Conservation (phyloP, 1,140 invertebrate genomes). For the Bursaphelenchus mucronatus region DNA sequence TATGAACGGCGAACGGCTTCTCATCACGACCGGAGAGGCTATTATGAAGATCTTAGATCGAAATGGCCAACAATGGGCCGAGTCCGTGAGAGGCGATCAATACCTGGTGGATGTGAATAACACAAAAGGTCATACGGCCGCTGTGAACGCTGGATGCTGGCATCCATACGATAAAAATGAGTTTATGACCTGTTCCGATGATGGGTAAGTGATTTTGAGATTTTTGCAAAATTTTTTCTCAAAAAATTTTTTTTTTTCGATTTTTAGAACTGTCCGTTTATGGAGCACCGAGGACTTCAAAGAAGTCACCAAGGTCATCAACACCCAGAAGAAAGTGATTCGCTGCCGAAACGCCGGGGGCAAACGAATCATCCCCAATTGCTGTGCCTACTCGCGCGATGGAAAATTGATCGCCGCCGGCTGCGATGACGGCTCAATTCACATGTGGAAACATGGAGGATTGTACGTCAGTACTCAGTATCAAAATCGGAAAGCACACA, state of each 20-base stretch:
- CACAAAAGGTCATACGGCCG: slow-evolving; percentile 91
- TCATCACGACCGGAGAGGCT: slow-evolving; percentile 81
- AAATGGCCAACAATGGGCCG: slow-evolving; percentile 88
- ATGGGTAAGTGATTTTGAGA: slow-evolving; percentile 65
- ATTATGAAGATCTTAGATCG: slow-evolving; percentile 85
- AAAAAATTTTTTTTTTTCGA: slow-evolving; percentile 7
- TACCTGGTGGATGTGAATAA: slow-evolving; percentile 87
- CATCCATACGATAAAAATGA: slow-evolving; percentile 84
- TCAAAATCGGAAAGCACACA: slow-evolving; percentile 75
- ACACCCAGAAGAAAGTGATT: slow-evolving; percentile 75
- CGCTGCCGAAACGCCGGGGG: slow-evolving; percentile 83
- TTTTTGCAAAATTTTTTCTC: slow-evolving; percentile 16
- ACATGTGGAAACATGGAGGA: slow-evolving; percentile 89
- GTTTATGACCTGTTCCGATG: slow-evolving; percentile 87
- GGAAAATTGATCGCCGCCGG: slow-evolving; percentile 82
- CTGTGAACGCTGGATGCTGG: slow-evolving; percentile 84
- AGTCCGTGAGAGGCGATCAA: slow-evolving; percentile 91
- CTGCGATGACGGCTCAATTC: slow-evolving; percentile 90
- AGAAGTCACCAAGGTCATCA: slow-evolving; percentile 64
- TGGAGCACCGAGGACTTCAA: slow-evolving; percentile 76
- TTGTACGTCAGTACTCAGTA: slow-evolving; percentile 71
- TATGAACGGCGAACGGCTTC: slow-evolving; percentile 83
- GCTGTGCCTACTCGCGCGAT: slow-evolving; percentile 78
- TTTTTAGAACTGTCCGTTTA: slow-evolving; percentile 74
- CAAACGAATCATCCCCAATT: slow-evolving; percentile 78